Conservation (phyloP, 2,888 invertebrate genomes). For the Eupeodes luniger region DNA sequence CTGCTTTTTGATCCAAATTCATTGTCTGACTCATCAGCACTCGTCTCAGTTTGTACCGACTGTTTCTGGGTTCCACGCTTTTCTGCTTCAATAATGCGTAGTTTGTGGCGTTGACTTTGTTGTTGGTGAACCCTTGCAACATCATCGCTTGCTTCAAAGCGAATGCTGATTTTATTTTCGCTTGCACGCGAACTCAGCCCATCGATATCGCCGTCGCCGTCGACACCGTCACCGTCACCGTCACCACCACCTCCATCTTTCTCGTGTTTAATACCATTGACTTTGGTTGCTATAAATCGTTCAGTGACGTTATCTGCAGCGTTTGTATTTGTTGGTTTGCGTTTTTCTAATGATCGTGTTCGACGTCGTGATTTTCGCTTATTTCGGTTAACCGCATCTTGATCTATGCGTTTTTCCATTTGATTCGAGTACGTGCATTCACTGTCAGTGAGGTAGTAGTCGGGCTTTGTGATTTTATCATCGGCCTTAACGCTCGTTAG, state of each 20-base stretch:
- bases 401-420: conserved; percentile 65
- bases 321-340: conserved; percentile 52
- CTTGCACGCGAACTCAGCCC: conserved; percentile 54
- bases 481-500: conserved; percentile 54
- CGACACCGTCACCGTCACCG: background rate
- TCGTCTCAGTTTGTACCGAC: conserved; percentile 41
- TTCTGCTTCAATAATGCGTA: conserved; percentile 54
- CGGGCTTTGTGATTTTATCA: conserved; percentile 65
- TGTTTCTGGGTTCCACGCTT: conserved; percentile 6
- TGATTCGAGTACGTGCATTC: conserved; percentile 66
- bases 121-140: conserved; percentile 55
- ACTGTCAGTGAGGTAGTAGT: conserved; percentile 74
- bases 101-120: conserved; percentile 39
- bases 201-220: background rate
- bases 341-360: conserved; percentile 74
- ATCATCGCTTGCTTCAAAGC: conserved; percentile 51
- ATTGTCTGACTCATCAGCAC: conserved; percentile 60
- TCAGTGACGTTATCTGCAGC: conserved; percentile 54
- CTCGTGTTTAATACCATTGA: conserved; percentile 35
- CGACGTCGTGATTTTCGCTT: conserved; percentile 73
- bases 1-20: conserved; percentile 58
- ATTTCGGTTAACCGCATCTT: conserved; percentile 64
- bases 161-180: conserved; percentile 65
- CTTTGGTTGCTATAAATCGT: conserved; percentile 57
- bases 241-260: background rate